Evolutionary conservation across 2,888 invertebrate species (phyloP).

Genomic region (Stegana nigrithorax): DNA sequence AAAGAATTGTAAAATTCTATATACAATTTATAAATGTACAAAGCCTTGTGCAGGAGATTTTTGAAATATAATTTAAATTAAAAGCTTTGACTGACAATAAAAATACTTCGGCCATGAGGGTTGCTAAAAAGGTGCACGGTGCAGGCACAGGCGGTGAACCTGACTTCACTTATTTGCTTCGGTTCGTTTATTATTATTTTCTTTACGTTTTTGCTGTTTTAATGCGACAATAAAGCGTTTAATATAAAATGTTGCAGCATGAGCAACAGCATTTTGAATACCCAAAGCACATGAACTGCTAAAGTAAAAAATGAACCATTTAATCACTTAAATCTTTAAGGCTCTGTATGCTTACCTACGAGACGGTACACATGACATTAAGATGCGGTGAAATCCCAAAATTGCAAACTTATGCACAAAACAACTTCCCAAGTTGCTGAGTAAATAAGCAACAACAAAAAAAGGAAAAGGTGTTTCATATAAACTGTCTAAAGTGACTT

Average conservation of each 20-base stretch:
- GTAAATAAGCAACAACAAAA: too few relatives aligned
- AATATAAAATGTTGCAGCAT: conserved; percentile 46
- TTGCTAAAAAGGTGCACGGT: conserved; percentile 38
- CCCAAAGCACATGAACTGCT: conserved; percentile 13
- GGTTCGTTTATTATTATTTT: conserved; percentile 25
- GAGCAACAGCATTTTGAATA: conserved; percentile 13
- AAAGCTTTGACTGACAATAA: conserved; percentile 58
- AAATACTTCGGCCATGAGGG: conserved; percentile 35
- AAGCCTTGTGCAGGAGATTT: conserved; percentile 31
- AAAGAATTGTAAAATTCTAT: conserved; percentile 22
- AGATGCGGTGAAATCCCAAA: too few relatives aligned
- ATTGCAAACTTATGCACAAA: too few relatives aligned
- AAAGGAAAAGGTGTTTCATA: too few relatives aligned
- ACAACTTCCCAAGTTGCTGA: too few relatives aligned
- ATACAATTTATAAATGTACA: conserved; percentile 38
- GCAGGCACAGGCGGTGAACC: conserved; percentile 30
- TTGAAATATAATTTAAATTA: conserved; percentile 61
- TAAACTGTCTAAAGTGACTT: too few relatives aligned
- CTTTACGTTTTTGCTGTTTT: not conserved
- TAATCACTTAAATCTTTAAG: conserved; percentile 54
- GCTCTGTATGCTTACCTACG: too few relatives aligned
- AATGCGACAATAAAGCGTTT: conserved; percentile 53
- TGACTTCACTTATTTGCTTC: too few relatives aligned
- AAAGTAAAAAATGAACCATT: conserved; percentile 40
- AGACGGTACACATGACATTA: too few relatives aligned